A percentile compares a stretch with the other conserved stretches of the same genome.
Conservation (phyloP, 2,888 invertebrate genomes). For the Plebejus anna region DNA sequence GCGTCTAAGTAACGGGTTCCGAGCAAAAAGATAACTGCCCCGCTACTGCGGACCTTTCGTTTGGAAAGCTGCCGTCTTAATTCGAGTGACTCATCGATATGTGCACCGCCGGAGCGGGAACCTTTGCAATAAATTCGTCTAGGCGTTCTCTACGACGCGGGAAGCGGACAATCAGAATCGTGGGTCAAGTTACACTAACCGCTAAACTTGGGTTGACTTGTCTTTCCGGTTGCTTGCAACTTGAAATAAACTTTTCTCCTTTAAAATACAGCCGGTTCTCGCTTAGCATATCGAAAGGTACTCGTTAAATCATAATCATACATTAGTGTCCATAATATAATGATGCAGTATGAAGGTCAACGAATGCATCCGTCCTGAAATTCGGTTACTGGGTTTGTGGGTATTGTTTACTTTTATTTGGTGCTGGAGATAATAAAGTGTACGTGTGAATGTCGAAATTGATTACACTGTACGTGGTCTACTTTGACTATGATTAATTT, state of each 20-base stretch:
- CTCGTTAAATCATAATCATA: conserved; percentile 50
- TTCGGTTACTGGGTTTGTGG: conserved; percentile 44
- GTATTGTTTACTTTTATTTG: conserved; percentile 39
- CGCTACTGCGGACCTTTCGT: conserved; percentile 73
- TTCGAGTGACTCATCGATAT: conserved; percentile 63
- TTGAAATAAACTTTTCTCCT: not conserved
- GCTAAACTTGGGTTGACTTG: not conserved
- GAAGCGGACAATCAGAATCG: not conserved
- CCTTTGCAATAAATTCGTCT: conserved; percentile 32
- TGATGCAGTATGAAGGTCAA: conserved; percentile 66
- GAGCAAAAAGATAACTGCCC: conserved; percentile 75
- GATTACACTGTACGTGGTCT: not conserved
- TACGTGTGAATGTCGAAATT: not conserved
- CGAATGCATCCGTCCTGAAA: conserved; percentile 50
- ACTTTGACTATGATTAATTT: not conserved
- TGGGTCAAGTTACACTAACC: not conserved
- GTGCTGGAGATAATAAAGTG: conserved; percentile 8
- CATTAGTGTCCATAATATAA: conserved; percentile 62
- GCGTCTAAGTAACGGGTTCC: conserved; percentile 75
- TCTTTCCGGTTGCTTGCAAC: conserved; percentile 28
- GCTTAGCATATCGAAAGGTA: conserved; percentile 40
- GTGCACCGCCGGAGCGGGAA: conserved; percentile 43
- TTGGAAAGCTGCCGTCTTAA: conserved; percentile 74
- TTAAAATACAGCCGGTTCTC: not conserved
- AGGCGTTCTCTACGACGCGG: not conserved